Conservation (phyloP, 1,140 invertebrate genomes). For the Brachionus angularis region DNA sequence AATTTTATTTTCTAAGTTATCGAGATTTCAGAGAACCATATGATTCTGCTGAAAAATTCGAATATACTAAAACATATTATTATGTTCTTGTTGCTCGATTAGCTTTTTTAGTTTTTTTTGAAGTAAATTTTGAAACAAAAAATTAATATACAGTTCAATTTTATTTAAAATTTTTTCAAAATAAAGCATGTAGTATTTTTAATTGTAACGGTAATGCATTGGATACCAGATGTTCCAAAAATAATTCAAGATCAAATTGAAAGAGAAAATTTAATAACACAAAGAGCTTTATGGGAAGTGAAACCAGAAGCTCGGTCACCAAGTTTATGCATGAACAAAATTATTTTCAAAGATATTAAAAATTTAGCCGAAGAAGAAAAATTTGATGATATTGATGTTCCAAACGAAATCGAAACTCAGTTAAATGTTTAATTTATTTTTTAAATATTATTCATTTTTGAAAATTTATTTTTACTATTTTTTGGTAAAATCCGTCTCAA, state of each 20-base stretch:
- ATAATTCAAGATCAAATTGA: conserved; percentile 38
- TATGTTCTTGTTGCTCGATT: conserved; percentile 37
- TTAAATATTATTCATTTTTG: too few species aligned
- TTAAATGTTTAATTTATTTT: too few species aligned
- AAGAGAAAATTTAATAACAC: conserved; percentile 43
- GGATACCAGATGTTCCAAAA: conserved; percentile 44
- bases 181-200: conserved; percentile 41
- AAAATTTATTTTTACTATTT: too few species aligned
- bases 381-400: too few species aligned
- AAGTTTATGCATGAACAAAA: conserved; percentile 25
- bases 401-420: too few species aligned
- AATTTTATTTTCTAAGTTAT: neutral
- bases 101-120: conserved; percentile 43
- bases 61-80: conserved; percentile 26
- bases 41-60: neutral
- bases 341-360: too few species aligned
- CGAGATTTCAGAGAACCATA: conserved; percentile 29
- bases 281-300: conserved; percentile 31
- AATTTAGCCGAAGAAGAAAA: too few species aligned
- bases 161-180: neutral
- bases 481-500: too few species aligned
- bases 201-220: conserved; percentile 31
- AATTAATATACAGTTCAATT: neutral
- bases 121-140: neutral
- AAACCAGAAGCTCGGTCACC: conserved; percentile 27